phyloP scores from a whole-genome alignment of 2,797 vertebrate genomes.

The Leptatherina wallacei region DNA sequence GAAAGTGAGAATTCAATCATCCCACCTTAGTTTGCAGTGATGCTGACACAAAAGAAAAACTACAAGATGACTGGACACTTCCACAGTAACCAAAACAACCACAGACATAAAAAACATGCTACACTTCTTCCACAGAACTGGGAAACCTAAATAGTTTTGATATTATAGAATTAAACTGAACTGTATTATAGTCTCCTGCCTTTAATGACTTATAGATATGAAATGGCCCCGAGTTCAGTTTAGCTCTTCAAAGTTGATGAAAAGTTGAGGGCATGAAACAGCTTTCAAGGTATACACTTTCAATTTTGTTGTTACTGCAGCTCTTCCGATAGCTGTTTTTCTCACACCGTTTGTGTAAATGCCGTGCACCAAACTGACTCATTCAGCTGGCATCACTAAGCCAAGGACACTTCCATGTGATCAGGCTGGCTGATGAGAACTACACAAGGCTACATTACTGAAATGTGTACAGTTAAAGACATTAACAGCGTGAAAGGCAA shows the following conservation, averaged over 20 bases:
- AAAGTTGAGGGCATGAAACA: neutral
- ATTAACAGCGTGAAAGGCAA: too few species aligned
- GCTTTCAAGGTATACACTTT: neutral
- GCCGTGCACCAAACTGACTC: slow-evolving; percentile 51
- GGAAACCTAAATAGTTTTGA: neutral
- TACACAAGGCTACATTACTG: neutral
- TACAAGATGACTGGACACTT: neutral
- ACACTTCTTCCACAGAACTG: neutral
- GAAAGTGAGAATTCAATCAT: slow-evolving; percentile 53
- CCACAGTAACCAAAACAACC: slow-evolving; percentile 21
- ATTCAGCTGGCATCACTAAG: slow-evolving; percentile 51
- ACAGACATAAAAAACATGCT: slow-evolving; percentile 3
- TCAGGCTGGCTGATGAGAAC: slow-evolving; percentile 1
- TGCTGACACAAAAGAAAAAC: slow-evolving; percentile 33
- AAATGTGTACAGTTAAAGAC: neutral
- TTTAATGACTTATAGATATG: neutral
- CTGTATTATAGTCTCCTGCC: neutral
- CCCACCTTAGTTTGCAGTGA: slow-evolving; percentile 28
- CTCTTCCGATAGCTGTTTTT: slow-evolving; percentile 16
- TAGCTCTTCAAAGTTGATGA: neutral
- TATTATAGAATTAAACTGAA: neutral
- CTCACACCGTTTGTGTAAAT: slow-evolving; percentile 30
- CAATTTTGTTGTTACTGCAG: slow-evolving; percentile 14
- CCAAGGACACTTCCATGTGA: slow-evolving; percentile 53
- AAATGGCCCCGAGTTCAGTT: neutral